Evolutionary conservation across 2,113 vertebrate genomes (phyloP).

Genomic region (Merops nubicus): DNA sequence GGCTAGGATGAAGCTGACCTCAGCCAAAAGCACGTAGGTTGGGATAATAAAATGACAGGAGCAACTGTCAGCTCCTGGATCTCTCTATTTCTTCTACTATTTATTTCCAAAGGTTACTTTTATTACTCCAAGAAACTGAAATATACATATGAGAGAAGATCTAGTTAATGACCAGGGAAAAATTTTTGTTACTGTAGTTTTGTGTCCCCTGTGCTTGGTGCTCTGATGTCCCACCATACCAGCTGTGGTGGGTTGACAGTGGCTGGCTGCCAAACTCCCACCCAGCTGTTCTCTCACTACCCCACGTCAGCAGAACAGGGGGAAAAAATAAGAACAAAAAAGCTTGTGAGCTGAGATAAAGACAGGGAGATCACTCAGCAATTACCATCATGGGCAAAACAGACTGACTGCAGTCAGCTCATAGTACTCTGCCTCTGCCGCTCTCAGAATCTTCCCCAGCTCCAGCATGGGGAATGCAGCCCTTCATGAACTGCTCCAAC

Average conservation of each 20-base stretch:
- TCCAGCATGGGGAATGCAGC: neutral
- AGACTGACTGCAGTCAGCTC: neutral
- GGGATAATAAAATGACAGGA: neutral
- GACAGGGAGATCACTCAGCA: neutral
- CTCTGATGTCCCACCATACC: neutral
- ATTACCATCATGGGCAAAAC: neutral
- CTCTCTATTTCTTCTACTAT: neutral
- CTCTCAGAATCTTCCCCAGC: neutral
- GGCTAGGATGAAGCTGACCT: neutral
- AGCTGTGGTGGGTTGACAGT: neutral
- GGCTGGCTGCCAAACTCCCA: neutral
- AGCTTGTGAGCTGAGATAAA: neutral
- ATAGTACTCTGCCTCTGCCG: neutral
- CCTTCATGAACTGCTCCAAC: neutral
- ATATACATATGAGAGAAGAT: neutral
- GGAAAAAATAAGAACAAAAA: neutral
- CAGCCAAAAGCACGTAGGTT: neutral
- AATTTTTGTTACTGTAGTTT: neutral
- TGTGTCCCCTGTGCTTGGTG: neutral
- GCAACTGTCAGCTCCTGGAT: neutral
- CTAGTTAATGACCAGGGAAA: neutral
- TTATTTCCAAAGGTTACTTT: neutral
- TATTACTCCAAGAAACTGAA: neutral
- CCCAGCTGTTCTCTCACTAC: neutral
- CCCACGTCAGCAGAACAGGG: neutral